These are phyloP conservation scores for Pelodiscus sinensis DNA, from an alignment of 2,113 vertebrate species.

Conservation along the genomic window DNA sequence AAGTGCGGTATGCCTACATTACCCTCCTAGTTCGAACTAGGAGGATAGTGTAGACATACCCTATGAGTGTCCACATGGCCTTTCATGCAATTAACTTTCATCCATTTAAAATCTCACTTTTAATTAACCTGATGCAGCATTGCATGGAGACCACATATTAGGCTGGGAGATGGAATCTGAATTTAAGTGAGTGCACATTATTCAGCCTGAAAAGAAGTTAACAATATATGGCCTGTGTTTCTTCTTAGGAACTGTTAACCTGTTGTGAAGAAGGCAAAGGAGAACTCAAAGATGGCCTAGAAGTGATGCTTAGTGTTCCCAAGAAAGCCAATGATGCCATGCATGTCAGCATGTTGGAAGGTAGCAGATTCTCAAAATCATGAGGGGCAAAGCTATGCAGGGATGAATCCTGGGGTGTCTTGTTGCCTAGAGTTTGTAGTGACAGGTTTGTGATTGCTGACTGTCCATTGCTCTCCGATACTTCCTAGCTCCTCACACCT, in stretches of 20 bases:
- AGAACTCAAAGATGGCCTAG: conserved; percentile 96
- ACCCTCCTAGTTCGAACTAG: too few relatives aligned
- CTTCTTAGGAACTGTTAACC: conserved; percentile 90
- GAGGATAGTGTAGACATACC: too few relatives aligned
- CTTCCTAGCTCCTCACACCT: neutral
- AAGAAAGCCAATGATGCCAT: conserved; percentile 98
- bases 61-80: neutral
- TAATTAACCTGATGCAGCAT: neutral
- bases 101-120: neutral
- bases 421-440: neutral
- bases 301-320: conserved; percentile 97
- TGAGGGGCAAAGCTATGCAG: accelerated
- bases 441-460: neutral
- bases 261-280: conserved; percentile 99
- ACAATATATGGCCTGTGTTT: conserved; percentile 11
- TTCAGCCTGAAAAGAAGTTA: neutral
- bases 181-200: neutral
- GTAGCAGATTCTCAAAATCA: conserved; percentile 71
- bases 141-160: neutral
- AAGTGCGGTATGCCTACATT: too few relatives aligned
- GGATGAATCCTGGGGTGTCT: neutral
- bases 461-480: neutral
- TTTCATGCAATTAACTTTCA: neutral
- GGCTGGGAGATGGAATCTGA: accelerated
- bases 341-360: conserved; percentile 99